Evolutionary conservation across 2,797 vertebrate species (phyloP), one percentile per base, ranked within the genome.

Genomic region (Argyrosomus regius): DNA sequence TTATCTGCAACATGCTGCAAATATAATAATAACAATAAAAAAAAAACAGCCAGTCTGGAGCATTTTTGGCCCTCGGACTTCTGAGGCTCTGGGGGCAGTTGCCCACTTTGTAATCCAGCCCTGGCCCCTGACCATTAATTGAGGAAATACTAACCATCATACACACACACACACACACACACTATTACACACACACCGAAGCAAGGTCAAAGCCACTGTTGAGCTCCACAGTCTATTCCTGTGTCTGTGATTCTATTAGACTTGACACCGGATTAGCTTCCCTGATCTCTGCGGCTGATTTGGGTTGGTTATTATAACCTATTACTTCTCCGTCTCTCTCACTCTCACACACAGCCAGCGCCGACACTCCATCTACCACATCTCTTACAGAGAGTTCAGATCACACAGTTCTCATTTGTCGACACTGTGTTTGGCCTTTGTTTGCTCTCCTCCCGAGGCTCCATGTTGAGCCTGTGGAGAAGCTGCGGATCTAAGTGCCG

Each of bases 221-320:
- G 68, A 87, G 82, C 82, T 35, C 69, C 63, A 9, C 73, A 73
- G 79, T 89, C 91, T 92, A 90, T 93, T 93, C 89, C 72, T 87
- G 89, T 88, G 78, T 82, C 83, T 68, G 83, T 92, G 92, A 92
- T 89, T 93, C 82, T 87, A 92, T 92, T 91, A 93, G 89, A 68
- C 75, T 76, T 91, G 90, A 87, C 84, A 85, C 85, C 14, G 79
- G 93, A 94, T 93, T 91, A 94, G 77, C 81, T 80, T 6, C 68
- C 85, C 71, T 89, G 89, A 93, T 90, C 85, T 90, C 78, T 60
- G 65, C 1, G 24, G 84, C 83, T 89, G 84, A 91, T 90, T 91
- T 85, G 70, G 87, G 75, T 39, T 72, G 69, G 83, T 84, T 88
- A 77, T 78, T 83, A 66, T 75, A 78, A 88, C 83, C 87, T 74